Percentiles rank a stretch among this genome's conserved stretches.
phyloP scores from a whole-genome alignment of 2,797 vertebrate genomes.

The Morelia viridis region DNA sequence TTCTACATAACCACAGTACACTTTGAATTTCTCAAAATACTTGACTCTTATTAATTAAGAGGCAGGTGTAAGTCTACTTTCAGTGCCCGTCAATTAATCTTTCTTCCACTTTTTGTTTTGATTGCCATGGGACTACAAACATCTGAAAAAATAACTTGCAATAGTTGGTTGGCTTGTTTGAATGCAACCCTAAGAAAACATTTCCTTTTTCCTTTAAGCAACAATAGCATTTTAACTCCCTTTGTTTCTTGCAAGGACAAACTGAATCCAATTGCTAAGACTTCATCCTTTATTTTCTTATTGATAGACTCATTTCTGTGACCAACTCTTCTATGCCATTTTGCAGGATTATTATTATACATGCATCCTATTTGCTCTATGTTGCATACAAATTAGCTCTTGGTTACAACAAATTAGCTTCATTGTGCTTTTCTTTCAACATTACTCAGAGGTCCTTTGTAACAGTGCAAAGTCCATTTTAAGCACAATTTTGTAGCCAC shows the following conservation, averaged over 20 bases:
- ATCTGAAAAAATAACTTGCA: background rate
- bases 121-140: background rate
- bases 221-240: background rate
- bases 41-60: background rate
- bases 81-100: background rate
- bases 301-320: background rate
- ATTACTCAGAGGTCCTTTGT: background rate
- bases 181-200: background rate
- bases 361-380: background rate
- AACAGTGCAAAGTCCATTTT: background rate
- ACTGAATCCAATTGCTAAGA: background rate
- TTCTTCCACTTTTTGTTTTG: background rate
- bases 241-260: background rate
- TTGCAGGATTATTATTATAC: background rate
- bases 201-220: background rate
- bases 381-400: background rate
- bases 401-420: background rate
- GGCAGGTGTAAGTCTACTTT: background rate
- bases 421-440: background rate
- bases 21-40: background rate
- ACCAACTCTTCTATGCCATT: background rate
- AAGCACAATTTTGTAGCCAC: background rate
- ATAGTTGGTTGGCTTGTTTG: background rate
- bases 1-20: background rate
- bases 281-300: background rate